These are phyloP conservation scores for Dipodomys merriami DNA, from an alignment of 2,113 vertebrate species.

Conservation along the genomic window DNA sequence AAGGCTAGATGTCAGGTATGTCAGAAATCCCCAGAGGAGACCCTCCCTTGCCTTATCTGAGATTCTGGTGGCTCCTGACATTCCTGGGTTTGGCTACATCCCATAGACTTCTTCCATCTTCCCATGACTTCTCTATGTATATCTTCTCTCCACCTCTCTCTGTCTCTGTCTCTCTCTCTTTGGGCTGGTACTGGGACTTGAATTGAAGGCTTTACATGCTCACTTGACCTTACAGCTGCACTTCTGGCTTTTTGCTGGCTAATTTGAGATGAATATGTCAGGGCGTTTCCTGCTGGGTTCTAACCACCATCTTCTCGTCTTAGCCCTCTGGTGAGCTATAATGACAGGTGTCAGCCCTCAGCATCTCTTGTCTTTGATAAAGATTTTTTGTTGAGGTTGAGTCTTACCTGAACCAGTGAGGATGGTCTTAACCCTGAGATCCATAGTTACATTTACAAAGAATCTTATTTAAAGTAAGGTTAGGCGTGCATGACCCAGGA, in stretches of 20 bases:
- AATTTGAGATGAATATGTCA: too few species aligned
- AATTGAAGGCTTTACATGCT: too few species aligned
- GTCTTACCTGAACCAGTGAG: not conserved
- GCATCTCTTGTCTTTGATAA: not conserved
- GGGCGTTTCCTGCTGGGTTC: too few species aligned
- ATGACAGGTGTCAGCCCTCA: too few species aligned
- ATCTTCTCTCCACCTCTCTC: not conserved
- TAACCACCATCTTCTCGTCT: too few species aligned
- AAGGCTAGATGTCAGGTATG: too few species aligned
- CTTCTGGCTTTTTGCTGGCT: too few species aligned
- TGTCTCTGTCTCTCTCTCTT: too few species aligned
- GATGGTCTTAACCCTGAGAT: not conserved
- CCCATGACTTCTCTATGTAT: not conserved
- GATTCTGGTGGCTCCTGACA: not conserved
- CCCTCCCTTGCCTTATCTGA: not conserved
- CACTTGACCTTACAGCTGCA: too few species aligned
- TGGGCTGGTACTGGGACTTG: too few species aligned
- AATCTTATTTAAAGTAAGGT: not conserved
- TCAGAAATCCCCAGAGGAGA: too few species aligned
- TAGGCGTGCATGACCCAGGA: not conserved
- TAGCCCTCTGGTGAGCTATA: too few species aligned
- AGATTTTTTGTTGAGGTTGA: not conserved
- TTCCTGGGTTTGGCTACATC: not conserved
- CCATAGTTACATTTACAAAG: not conserved
- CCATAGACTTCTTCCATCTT: not conserved